Evolutionary conservation across 2,797 vertebrate genomes (phyloP).

Genomic region (Falco biarmicus): DNA sequence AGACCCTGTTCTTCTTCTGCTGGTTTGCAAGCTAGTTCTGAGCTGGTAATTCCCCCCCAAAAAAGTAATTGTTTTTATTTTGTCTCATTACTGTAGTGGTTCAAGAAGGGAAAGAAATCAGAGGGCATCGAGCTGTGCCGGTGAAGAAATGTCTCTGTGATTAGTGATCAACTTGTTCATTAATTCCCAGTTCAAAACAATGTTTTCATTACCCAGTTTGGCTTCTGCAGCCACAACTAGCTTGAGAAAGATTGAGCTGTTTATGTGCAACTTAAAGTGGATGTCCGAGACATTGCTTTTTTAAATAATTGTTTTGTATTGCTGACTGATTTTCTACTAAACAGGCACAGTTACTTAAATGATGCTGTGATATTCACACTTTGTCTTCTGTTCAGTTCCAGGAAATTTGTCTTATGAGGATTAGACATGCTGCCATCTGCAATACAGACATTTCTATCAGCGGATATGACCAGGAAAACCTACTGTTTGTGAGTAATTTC

Average conservation of each 20-base stretch:
- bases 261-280: conserved; percentile 43
- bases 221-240: conserved; percentile 9
- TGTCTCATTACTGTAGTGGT: not conserved
- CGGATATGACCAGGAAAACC: conserved; percentile 13
- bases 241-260: conserved; percentile 52
- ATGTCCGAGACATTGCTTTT: not conserved
- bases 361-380: not conserved
- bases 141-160: not conserved
- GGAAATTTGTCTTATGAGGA: conserved; percentile 62
- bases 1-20: not conserved
- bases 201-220: not conserved
- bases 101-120: not conserved
- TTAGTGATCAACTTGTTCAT: not conserved
- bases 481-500: not conserved
- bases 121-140: not conserved
- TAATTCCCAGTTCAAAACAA: not conserved
- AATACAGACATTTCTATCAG: conserved; percentile 43
- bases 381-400: conserved; percentile 13
- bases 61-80: not conserved
- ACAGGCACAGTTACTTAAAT: not conserved
- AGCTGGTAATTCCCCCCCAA: not conserved
- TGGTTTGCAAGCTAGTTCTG: not conserved
- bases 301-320: conserved; percentile 13
- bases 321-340: conserved; percentile 25
- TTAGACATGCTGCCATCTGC: conserved; percentile 33